Base-by-base conservation (phyloP, 2,113 vertebrate genomes). In the Pachycephala philippinensis region DNA sequence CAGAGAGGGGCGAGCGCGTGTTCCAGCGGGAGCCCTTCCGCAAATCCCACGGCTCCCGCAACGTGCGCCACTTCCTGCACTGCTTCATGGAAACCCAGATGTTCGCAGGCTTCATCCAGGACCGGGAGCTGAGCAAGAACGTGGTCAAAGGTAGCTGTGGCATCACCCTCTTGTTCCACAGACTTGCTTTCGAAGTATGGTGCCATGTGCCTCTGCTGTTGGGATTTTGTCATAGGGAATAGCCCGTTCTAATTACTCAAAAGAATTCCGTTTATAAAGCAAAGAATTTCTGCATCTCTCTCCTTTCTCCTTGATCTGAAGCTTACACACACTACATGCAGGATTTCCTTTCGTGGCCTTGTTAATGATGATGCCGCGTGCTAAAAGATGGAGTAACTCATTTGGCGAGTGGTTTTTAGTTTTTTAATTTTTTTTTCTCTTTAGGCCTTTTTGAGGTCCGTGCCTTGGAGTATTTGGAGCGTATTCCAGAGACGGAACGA, bases 61-160 rank as follows among this genome's bases (percentile, higher is more conserved):
- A 97, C 6, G 98, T 98, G 16, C 98, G 99, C 11, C 99, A 99
- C 82, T 99, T 99, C 96, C 98, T 99, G 96, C 99, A 99, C 94
- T 98, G 99, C 94, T 99, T 99, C 97, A 99, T 99, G 99, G 99
- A 99, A 47, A 99, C 99, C 0, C 99, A 99, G 97, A 99, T 99
- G 99, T 99, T 99, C 24, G 99, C 99, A 2, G 99, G 99, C 44
- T 99, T 99, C 97, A 98, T 99, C 94, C 99, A 99, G 91, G 99
- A 99, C 95, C 98, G 99, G 63, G 99, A 99, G 95, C 99, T 99
- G 40, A 97, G 98, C 68, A 99, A 99, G 96, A 99, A 96, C 45
- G 94, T 96, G 19, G 98, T 97, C 53, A 99, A 98, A 99, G 99
- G 99, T 99, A 45, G 97, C 63, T 39, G n/a, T 50, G 54, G 9